Conservation (phyloP, 1,140 invertebrate species). For the Meloidogyne hapla region DNA sequence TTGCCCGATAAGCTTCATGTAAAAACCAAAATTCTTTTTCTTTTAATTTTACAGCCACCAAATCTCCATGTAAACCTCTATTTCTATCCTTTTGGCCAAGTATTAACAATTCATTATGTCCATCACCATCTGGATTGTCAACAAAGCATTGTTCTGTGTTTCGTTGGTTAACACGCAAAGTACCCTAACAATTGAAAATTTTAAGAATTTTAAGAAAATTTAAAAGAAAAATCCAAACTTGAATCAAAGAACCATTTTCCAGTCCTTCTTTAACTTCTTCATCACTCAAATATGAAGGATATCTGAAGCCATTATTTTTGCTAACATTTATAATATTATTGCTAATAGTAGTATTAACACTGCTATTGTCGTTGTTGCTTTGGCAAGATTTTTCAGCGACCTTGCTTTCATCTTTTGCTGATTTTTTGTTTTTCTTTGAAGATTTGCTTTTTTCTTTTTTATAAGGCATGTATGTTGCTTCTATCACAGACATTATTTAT, state of each 20-base stretch:
- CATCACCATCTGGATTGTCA: conserved; percentile 42
- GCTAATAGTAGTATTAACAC: not conserved
- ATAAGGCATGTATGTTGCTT: too few relatives aligned
- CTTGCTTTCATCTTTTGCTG: not conserved
- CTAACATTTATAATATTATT: not conserved
- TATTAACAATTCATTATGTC: conserved; percentile 36
- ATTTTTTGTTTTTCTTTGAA: not conserved
- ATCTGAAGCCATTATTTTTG: not conserved
- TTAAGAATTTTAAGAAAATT: not conserved
- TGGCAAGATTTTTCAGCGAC: too few relatives aligned
- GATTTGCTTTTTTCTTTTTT: not conserved
- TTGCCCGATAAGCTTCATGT: conserved; percentile 18
- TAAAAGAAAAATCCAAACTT: conserved; percentile 16
- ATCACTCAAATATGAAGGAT: conserved; percentile 8
- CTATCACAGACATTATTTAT: too few relatives aligned
- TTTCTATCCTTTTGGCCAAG: conserved; percentile 46
- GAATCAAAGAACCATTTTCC: conserved; percentile 19
- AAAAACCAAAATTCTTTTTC: conserved; percentile 27
- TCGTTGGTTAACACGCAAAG: conserved; percentile 47
- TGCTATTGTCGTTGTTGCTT: not conserved
- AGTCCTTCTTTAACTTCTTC: conserved; percentile 26
- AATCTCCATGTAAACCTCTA: conserved; percentile 48
- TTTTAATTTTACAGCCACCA: conserved; percentile 31
- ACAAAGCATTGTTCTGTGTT: conserved; percentile 50
- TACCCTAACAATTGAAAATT: conserved; percentile 44